phyloP scores from a whole-genome alignment of 2,888 invertebrate genomes.

The Leptinotarsa haldemani region DNA sequence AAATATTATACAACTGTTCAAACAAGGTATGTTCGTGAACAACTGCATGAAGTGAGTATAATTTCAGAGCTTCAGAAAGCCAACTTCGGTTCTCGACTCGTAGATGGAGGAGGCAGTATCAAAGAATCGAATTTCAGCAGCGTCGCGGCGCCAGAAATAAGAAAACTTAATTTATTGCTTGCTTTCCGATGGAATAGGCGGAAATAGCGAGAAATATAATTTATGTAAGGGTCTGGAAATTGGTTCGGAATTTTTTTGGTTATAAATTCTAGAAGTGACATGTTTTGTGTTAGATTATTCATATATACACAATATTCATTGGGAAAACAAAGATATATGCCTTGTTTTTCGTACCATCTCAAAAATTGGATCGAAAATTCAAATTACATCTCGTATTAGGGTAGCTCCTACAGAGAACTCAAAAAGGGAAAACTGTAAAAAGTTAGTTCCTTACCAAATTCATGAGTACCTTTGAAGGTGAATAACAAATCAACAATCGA shows the following conservation, averaged over 20 bases:
- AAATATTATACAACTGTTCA: no score
- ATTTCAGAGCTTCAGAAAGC: neutral
- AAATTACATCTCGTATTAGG: neutral
- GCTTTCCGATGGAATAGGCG: slow-evolving; percentile 50
- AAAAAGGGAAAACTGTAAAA: no score
- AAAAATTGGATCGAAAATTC: neutral
- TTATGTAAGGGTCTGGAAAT: slow-evolving; percentile 49
- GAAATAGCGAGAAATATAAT: slow-evolving; percentile 51
- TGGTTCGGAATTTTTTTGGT: slow-evolving; percentile 36
- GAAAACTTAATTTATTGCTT: slow-evolving; percentile 57
- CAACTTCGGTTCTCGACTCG: slow-evolving; percentile 48
- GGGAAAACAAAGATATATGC: slow-evolving; percentile 30
- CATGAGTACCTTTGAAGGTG: neutral
- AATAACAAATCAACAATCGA: neutral
- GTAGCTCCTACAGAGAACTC: neutral
- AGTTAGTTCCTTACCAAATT: neutral
- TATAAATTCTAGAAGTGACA: slow-evolving; percentile 33
- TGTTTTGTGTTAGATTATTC: slow-evolving; percentile 30
- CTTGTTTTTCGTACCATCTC: slow-evolving; percentile 28
- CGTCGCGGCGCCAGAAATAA: slow-evolving; percentile 57
- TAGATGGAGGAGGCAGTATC: slow-evolving; percentile 53
- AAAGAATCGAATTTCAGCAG: slow-evolving; percentile 54
- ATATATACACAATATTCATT: slow-evolving; percentile 32
- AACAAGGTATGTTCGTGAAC: neutral
- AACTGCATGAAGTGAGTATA: neutral